Evolutionary conservation across 2,113 vertebrate species (phyloP), one percentile per base, ranked within the genome.

Genomic region (Amazona vittata): DNA sequence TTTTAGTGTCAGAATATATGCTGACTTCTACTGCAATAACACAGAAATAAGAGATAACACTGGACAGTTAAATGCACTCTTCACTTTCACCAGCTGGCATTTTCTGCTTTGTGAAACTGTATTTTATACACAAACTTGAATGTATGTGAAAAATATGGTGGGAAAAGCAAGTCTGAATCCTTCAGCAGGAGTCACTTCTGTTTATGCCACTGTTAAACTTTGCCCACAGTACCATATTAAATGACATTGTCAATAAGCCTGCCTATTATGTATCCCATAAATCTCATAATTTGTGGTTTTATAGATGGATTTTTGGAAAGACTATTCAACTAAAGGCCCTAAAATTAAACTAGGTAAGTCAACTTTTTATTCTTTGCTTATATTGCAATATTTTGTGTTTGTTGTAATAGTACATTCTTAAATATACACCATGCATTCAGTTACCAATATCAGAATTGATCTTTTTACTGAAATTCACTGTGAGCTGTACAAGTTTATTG

Each of bases 301-400:
- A 53, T 80, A 99, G 99, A 97, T 98, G 55, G 43, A 9, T 6
- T 99, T 99, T 97, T 99, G 99, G 99, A 98, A 98, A 73, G 52
- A 97, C 17, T 99, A 99, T 93, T 98, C 86, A 16, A 43, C 14
- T 39, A 97, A 93, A 76, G 97, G 94, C 47, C 84, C 95, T 65
- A 93, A 59, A 63, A 95, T 96, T 93, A 98, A 96, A 87, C 89
- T 82, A 94, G 98, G 99, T 99, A 97, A 98, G 97, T 79, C 0
- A 76, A 83, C 7, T 95, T 91, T 49, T 59, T 68, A 63, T 28
- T n/a, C 21, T 76, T 63, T 92, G 33, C 39, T 50, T 78, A 37
- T 41, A 22, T 67, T 79, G 52, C 47, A 80, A 4, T 88, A 90
- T 78, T 55, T 95, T 94, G 63, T 75, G 17, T 44, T 83, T 68